phyloP scores from a whole-genome alignment of 2,888 invertebrate species.

The Ornithoptera alexandrae region DNA sequence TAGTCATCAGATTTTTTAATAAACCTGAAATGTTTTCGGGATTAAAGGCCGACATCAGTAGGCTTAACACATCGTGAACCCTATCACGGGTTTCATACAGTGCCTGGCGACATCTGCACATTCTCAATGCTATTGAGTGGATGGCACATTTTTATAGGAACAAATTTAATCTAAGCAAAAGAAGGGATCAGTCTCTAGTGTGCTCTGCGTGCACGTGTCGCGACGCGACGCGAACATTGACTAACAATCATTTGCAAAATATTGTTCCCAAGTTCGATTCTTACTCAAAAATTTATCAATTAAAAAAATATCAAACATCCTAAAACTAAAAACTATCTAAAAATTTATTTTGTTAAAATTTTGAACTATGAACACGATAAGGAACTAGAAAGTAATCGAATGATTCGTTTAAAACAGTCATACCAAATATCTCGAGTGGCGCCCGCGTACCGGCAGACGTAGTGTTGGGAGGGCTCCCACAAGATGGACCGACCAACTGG shows the following conservation, averaged over 20 bases:
- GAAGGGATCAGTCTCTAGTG: slow-evolving; percentile 74
- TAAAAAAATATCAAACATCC: neutral
- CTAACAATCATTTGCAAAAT: slow-evolving; percentile 68
- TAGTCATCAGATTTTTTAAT: slow-evolving; percentile 39
- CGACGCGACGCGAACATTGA: slow-evolving; percentile 58
- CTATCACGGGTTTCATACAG: slow-evolving; percentile 69
- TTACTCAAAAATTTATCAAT: neutral
- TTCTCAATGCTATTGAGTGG: slow-evolving; percentile 70
- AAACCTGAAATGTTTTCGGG: slow-evolving; percentile 39
- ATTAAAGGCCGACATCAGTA: slow-evolving; percentile 48
- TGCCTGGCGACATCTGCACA: slow-evolving; percentile 73
- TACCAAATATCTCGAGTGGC: too few species aligned
- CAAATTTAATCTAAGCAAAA: slow-evolving; percentile 76
- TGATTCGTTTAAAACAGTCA: too few species aligned
- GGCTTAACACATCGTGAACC: slow-evolving; percentile 64
- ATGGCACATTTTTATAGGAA: slow-evolving; percentile 73
- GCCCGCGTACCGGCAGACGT: too few species aligned
- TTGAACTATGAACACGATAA: too few species aligned
- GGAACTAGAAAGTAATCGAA: too few species aligned
- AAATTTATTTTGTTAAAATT: too few species aligned
- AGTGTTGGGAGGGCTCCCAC: too few species aligned
- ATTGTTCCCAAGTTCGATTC: slow-evolving; percentile 41
- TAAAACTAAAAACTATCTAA: too few species aligned
- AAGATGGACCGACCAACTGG: too few species aligned
- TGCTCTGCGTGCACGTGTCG: slow-evolving; percentile 65